A percentile compares a stretch with the other conserved stretches of the same genome.
Evolutionary conservation across 2,113 vertebrate species (phyloP).

Genomic region (Eonycteris spelaea): DNA sequence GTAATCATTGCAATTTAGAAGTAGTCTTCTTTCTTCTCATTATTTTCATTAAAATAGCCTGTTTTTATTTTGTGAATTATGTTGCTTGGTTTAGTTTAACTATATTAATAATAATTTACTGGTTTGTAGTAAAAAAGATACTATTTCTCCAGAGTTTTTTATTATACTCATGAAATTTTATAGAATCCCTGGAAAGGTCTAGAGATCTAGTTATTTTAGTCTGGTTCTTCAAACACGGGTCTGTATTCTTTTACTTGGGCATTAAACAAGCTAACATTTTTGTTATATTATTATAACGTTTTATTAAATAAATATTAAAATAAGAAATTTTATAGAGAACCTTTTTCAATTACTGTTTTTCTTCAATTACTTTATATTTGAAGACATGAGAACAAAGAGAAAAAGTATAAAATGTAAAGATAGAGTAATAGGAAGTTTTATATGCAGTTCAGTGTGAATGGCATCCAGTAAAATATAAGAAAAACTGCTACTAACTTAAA

Average conservation of each 20-base stretch:
- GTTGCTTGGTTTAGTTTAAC: constrained; percentile 37
- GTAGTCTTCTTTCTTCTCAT: not conserved
- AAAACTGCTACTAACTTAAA: not conserved
- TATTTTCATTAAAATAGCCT: constrained; percentile 26
- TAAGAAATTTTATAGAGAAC: not conserved
- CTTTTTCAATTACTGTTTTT: not conserved
- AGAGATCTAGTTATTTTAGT: constrained; percentile 9
- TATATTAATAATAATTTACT: constrained; percentile 23
- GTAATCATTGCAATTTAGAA: constrained; percentile 29
- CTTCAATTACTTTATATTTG: not conserved
- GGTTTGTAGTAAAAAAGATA: not conserved
- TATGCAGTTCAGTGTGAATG: not conserved
- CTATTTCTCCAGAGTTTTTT: constrained; percentile 34
- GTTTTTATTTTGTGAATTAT: not conserved
- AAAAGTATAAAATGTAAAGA: not conserved
- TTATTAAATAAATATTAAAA: not conserved
- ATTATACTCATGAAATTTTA: not conserved
- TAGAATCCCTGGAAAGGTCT: constrained; percentile 33
- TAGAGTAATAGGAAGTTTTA: not conserved
- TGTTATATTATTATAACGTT: not conserved
- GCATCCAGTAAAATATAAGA: not conserved
- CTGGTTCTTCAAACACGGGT: not conserved
- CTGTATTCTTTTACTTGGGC: not conserved
- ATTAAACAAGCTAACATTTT: not conserved
- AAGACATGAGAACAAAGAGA: not conserved